A percentile compares a stretch with the other conserved stretches of the same genome.
Conservation (phyloP, 37 sponge, comb jelly and placozoan species). For the Ephydatia muelleri region DNA sequence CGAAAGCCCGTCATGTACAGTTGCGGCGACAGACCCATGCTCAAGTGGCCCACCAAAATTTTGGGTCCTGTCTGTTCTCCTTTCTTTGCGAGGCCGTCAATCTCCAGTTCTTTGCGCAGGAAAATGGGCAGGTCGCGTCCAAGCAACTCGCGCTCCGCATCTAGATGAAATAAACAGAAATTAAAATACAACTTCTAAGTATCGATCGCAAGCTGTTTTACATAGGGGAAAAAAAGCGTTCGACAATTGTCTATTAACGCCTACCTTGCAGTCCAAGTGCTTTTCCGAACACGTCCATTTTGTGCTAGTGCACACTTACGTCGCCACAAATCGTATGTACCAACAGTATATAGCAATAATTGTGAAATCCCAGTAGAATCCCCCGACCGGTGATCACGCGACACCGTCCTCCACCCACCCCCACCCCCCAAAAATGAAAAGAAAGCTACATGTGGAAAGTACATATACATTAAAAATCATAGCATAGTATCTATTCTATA, state of each 20-base stretch:
- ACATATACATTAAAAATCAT: no score
- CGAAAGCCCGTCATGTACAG: neutral
- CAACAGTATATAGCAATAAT: neutral
- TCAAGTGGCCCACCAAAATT: slow-evolving; percentile 42
- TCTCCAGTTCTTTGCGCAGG: slow-evolving; percentile 53
- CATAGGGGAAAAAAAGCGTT: neutral
- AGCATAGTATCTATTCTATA: no score
- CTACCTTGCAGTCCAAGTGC: slow-evolving; percentile 55
- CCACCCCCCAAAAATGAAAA: no score
- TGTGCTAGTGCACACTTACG: neutral
- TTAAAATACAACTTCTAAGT: neutral
- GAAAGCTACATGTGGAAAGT: no score
- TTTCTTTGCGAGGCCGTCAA: slow-evolving; percentile 65
- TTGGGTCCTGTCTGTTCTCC: slow-evolving; percentile 63
- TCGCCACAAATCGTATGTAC: no score
- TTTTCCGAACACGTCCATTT: slow-evolving; percentile 71
- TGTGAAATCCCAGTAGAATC: neutral
- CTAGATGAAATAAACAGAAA: slow-evolving; percentile 11
- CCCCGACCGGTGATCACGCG: neutral
- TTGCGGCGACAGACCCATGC: neutral
- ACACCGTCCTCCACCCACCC: no score
- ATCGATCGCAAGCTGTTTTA: neutral
- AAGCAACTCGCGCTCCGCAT: slow-evolving; percentile 40
- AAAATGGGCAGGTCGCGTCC: slow-evolving; percentile 34
- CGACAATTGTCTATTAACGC: neutral